phyloP scores from a whole-genome alignment of 2,888 invertebrate genomes.

The Isotomurus palustris region DNA sequence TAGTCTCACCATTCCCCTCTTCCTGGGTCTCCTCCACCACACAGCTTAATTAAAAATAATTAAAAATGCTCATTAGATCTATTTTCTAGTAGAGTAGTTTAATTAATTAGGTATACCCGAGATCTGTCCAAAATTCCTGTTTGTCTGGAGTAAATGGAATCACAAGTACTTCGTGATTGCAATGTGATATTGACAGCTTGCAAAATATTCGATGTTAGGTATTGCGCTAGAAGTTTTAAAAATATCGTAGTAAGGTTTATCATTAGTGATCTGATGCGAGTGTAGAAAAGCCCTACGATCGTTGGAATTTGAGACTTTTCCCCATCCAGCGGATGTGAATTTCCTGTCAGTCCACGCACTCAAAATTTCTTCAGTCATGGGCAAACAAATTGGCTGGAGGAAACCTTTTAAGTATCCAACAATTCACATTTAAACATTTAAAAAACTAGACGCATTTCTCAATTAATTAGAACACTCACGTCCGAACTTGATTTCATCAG shows the following conservation, averaged over 20 bases:
- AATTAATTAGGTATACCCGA: constrained; percentile 8
- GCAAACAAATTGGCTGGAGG: constrained; percentile 28
- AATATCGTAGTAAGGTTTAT: neutral
- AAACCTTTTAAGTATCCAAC: constrained; percentile 11
- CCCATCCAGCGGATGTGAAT: constrained; percentile 27
- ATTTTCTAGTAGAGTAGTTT: too few species aligned
- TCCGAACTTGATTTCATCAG: constrained; percentile 21
- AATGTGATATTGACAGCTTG: constrained; percentile 22
- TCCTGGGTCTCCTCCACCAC: constrained; percentile 23
- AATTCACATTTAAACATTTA: neutral
- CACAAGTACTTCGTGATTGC: constrained; percentile 18
- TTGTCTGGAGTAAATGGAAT: constrained; percentile 11
- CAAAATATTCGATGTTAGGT: constrained; percentile 18
- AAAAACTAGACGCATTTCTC: neutral
- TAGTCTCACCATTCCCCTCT: constrained; percentile 22
- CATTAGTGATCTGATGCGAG: too few species aligned
- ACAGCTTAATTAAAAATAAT: constrained; percentile 15
- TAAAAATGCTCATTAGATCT: neutral
- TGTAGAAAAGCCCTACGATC: too few species aligned
- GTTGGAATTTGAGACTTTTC: neutral
- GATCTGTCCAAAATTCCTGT: constrained; percentile 21
- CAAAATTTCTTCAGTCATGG: constrained; percentile 10
- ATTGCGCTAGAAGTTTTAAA: neutral
- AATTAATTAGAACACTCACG: constrained; percentile 13
- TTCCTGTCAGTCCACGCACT: constrained; percentile 13